A percentile compares a stretch with the other conserved stretches of the same genome.
Conservation (phyloP, 23 tunicate genomes). For the Halocynthia aurantium region DNA sequence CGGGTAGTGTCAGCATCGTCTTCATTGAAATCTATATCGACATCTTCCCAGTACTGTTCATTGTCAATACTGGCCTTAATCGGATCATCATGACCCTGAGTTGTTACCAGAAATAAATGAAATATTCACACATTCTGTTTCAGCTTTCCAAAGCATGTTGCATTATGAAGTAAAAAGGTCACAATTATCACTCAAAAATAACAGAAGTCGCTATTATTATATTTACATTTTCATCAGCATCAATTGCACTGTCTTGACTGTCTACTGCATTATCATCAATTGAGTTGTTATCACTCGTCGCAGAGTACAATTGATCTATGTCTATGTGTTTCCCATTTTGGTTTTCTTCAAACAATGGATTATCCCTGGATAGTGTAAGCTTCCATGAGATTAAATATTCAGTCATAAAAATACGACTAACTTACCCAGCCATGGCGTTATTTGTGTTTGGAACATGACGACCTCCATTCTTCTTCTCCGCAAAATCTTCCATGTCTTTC, state of each 20-base stretch:
- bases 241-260: conserved; percentile 43
- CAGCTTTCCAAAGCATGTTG: too few relatives aligned
- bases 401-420: background rate
- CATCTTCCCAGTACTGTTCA: background rate
- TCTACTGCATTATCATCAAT: conserved; percentile 73
- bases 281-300: conserved; percentile 29
- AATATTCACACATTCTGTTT: too few relatives aligned
- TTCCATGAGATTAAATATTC: background rate
- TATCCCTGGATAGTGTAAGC: conserved; percentile 21
- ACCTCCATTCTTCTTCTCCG: conserved; percentile 11
- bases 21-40: conserved; percentile 4
- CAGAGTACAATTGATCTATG: conserved; percentile 21
- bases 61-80: background rate
- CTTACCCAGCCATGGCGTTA: background rate
- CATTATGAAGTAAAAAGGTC: too few relatives aligned
- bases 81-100: background rate
- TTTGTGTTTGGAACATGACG: conserved; percentile 14
- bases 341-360: conserved; percentile 25
- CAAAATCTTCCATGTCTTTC: conserved; percentile 21
- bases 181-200: too few relatives aligned
- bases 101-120: too few relatives aligned
- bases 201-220: background rate
- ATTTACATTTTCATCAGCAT: conserved; percentile 6
- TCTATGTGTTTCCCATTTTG: conserved; percentile 24
- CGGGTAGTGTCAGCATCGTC: background rate